Evolutionary conservation across 2,797 vertebrate species (phyloP), one percentile per base, ranked within the genome.

Genomic region (Sebastes alutus): DNA sequence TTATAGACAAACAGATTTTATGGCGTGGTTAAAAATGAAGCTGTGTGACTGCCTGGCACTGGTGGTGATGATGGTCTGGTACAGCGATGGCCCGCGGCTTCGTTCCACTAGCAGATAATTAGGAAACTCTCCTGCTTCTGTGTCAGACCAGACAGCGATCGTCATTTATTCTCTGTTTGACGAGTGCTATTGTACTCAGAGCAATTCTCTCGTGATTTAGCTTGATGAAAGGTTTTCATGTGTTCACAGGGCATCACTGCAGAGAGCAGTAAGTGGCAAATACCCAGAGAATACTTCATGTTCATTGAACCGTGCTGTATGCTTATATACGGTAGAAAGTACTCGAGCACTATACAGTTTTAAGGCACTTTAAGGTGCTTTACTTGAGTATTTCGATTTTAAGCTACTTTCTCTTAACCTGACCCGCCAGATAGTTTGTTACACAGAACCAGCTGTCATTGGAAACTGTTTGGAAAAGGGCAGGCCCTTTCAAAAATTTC

Each of bases 1-100:
- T 95, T 92, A 95, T 94, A 89, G 76, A 95, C 73, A 23, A 74
- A 78, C 76, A 84, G 80, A 87, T 92, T 90, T 86, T 75, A 62
- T 84, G 72, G 61, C 54, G 4, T 65, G 64, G 61, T 78, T 82
- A 62, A 70, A 70, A 87, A 84, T 85, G 72, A 85, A 75, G 32
- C 84, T 42, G 83, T 66, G 80, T 79, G 70, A 52, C 55, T 32
- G 64, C 25, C 63, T 72, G 82, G 85, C 68, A 23, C 29, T 56
- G 65, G 20, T 33, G 54, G n/a, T 3, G 42, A 69, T 3, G 35
- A 69, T 63, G 71, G 83, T 79, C 70, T 65, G 58, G 69, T 81
- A 62, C 79, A 89, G 75, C 2, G 35, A 76, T 71, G 54, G 72
- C 86, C 88, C 6, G 54, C 16, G 56, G 87, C 78, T 6, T 20